Base-by-base conservation (phyloP, 2,888 invertebrate genomes). In the Melitaea athalia region DNA sequence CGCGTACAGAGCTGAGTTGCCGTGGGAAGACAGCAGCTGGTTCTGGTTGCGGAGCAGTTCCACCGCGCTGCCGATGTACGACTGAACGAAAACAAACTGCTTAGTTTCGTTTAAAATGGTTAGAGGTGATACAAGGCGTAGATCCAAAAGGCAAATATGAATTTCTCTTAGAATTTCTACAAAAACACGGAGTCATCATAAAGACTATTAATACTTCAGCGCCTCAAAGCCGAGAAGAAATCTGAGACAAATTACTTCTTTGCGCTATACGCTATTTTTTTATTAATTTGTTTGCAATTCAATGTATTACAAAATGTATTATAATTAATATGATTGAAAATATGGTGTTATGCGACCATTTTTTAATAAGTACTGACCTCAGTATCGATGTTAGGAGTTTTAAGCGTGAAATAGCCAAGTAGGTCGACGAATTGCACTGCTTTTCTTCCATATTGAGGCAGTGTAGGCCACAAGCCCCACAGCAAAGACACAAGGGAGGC, bases 391-490 rank as follows among this genome's bases (percentile, higher is more conserved):
- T 95, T 94, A 2, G 95, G 95, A 0, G 95, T 97, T 84, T 97
- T 97, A 31, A 99, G 93, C 0, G 98, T 97, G 83, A 99, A 97
- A 87, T 98, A 99, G 0, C 99, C 99, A 7, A 99, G 94, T 0
- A 99, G 94, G 86, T 99, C 99, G 0, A 99, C 98, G 89, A 99
- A 99, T 86, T 99, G 99, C 0, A 98, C 97, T 0, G 99, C 98
- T 86, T 99, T 97, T 3, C 97, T 95, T 0, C 99, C 99, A 83
- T 98, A 98, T 67, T 96, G 95, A 1, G 98, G 97, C 66, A 99
- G 91, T 60, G 96, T 92, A 0, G 98, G 97, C 98, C 99, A 99
- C 74, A 99, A 92, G 59, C 95, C 95, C 99, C 99, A 99, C 80
- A 99, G 91, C 43, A 98, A 92, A 62, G 96, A 96, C 11, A 99